Evolutionary conservation across 35 echinoderm and acorn worm species (phyloP).

Genomic region (Anneissia japonica): DNA sequence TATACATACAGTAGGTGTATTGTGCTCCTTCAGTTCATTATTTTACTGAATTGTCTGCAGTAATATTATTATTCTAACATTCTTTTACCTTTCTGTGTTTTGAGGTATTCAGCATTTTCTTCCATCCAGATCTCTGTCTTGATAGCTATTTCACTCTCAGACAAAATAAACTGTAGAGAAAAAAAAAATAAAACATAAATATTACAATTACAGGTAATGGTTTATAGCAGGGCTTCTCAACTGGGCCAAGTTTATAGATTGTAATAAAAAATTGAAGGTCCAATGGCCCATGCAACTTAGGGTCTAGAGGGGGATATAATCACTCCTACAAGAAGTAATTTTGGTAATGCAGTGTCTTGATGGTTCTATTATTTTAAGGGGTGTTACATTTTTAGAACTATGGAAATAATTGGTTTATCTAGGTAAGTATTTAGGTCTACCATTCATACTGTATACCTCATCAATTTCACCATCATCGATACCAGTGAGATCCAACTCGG

Average conservation of each 20-base stretch:
- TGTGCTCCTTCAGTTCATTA: too few species aligned
- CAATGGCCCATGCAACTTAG: background rate
- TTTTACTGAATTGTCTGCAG: too few species aligned
- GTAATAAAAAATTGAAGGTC: background rate
- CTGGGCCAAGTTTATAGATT: background rate
- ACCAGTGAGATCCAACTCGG: constrained; percentile 72
- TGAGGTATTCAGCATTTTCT: constrained; percentile 94
- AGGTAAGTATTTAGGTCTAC: too few species aligned
- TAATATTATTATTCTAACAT: too few species aligned
- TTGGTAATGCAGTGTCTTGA: too few species aligned
- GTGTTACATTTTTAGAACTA: too few species aligned
- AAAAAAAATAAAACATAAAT: background rate
- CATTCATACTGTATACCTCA: too few species aligned
- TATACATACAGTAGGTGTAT: too few species aligned
- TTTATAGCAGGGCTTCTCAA: background rate
- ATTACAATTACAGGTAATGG: background rate
- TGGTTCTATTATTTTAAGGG: too few species aligned
- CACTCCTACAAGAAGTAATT: background rate
- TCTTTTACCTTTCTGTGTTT: constrained; percentile 61
- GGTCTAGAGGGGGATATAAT: background rate
- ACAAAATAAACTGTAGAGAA: constrained; percentile 71
- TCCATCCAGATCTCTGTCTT: constrained; percentile 92
- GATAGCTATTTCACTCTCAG: constrained; percentile 67
- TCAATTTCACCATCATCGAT: constrained; percentile 89
- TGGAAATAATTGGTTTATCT: too few species aligned